These are phyloP conservation scores for Stictonetta naevosa DNA, from an alignment of 2,113 vertebrate species.

Conservation along the genomic window DNA sequence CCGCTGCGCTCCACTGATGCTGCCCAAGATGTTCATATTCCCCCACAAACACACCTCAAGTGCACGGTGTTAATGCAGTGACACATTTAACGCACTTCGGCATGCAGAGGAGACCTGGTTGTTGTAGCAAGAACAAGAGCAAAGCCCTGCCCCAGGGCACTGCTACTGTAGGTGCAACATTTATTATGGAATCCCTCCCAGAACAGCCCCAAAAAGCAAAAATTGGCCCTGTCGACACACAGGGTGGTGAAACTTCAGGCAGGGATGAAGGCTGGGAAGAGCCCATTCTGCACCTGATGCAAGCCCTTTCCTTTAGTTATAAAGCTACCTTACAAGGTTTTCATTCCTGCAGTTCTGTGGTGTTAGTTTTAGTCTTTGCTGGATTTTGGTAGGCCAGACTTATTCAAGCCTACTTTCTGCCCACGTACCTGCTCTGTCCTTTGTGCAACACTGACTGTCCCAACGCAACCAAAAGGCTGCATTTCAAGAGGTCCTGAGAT, in stretches of 20 bases:
- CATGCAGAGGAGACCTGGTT: background rate
- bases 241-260: background rate
- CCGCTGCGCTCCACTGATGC: background rate
- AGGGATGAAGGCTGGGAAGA: background rate
- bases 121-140: background rate
- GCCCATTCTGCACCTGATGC: background rate
- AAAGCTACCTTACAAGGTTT: background rate
- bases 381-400: background rate
- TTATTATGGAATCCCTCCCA: background rate
- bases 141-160: background rate
- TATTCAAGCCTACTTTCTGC: background rate
- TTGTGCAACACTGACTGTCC: background rate
- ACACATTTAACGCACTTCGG: fast-evolving
- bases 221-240: background rate
- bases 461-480: background rate
- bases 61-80: fast-evolving
- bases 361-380: background rate
- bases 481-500: background rate
- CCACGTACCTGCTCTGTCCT: background rate
- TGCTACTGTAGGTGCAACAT: background rate
- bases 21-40: background rate
- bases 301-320: background rate
- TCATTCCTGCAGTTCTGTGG: background rate
- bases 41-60: background rate
- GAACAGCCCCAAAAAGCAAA: background rate